phyloP scores from a whole-genome alignment of 2,888 invertebrate species.

The Tolmerus cingulatus region DNA sequence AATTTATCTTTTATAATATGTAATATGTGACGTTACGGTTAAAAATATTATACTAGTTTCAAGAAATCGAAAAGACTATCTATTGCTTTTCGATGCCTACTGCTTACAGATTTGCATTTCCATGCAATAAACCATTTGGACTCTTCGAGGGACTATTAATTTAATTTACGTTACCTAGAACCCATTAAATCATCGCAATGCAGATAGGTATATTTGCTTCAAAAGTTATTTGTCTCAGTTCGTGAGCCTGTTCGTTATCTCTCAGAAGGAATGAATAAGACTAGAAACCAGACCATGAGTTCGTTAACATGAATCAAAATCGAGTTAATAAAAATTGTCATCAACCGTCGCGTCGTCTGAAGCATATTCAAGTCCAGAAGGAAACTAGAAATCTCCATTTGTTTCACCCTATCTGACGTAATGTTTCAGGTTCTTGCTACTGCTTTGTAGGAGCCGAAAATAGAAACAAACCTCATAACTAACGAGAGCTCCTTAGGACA shows the following conservation, averaged over 20 bases:
- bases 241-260: not conserved
- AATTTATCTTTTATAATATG: too few relatives aligned
- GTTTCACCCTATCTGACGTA: not conserved
- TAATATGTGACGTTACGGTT: too few relatives aligned
- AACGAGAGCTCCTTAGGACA: not conserved
- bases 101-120: not conserved
- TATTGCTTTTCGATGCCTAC: not conserved
- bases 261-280: not conserved
- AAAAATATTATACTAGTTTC: too few relatives aligned
- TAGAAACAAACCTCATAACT: not conserved
- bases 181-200: not conserved
- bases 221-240: not conserved
- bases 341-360: not conserved
- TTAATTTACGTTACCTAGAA: not conserved
- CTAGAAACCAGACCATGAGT: not conserved
- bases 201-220: not conserved
- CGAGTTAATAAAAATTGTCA: not conserved
- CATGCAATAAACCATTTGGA: not conserved
- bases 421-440: slow-evolving; percentile 11
- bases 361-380: not conserved
- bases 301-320: not conserved
- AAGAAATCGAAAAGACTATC: not conserved
- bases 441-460: not conserved
- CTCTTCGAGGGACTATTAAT: too few relatives aligned
- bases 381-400: not conserved